Evolutionary conservation across 1,140 invertebrate genomes (phyloP).

Genomic region (Geopemphigus sp.): DNA sequence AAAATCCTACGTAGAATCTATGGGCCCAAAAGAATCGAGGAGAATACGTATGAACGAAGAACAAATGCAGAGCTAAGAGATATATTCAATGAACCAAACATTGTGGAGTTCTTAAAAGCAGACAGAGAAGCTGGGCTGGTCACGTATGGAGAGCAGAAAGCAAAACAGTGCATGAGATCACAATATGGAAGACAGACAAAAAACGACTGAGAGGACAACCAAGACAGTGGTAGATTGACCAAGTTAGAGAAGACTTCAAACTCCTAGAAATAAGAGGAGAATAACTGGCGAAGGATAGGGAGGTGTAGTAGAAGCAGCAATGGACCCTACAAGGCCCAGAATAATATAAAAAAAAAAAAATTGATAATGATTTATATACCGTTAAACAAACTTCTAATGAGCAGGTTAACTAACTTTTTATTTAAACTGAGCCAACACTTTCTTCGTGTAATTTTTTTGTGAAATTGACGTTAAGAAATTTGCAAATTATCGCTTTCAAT

Average conservation of each 20-base stretch:
- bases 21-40: not conserved
- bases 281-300: constrained; percentile 20
- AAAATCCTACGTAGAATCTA: too few species aligned
- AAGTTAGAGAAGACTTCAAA: constrained; percentile 40
- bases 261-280: constrained; percentile 41
- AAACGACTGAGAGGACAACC: constrained; percentile 39
- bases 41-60: constrained; percentile 15
- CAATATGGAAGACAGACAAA: constrained; percentile 20
- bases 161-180: constrained; percentile 8
- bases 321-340: constrained; percentile 9
- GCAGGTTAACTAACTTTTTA: too few species aligned
- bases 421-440: too few species aligned
- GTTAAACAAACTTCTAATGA: too few species aligned
- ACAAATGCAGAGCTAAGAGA: constrained; percentile 25
- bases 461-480: too few species aligned
- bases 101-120: constrained; percentile 41
- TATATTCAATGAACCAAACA: constrained; percentile 16
- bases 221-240: constrained; percentile 33
- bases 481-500: too few species aligned
- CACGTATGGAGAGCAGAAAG: constrained; percentile 25
- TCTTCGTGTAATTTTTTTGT: too few species aligned
- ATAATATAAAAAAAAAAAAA: constrained; percentile 2
- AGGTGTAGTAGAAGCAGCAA: constrained; percentile 21
- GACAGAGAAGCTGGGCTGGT: constrained; percentile 36
- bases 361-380: too few species aligned